Evolutionary conservation across 1,140 invertebrate genomes (phyloP), one percentile per base, ranked within the genome.

Genomic region (Hyles vespertilio): DNA sequence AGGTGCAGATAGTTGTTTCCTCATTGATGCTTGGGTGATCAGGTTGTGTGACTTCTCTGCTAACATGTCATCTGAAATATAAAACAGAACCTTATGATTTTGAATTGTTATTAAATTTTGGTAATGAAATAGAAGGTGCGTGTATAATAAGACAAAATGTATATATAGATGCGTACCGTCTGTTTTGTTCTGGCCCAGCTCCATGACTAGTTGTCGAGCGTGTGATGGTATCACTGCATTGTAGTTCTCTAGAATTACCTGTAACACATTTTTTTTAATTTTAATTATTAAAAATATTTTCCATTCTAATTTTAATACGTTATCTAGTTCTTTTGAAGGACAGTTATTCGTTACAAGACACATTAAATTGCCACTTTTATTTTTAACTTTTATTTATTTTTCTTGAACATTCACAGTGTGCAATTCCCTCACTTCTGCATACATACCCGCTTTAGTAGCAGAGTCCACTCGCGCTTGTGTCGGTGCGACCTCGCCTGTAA

Each of bases 191-290:
- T 97, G 96, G 52, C 96, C 97, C 43, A 98, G 91, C 84, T 98
- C 93, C 92, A 98, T 96, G 8, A 99, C 95, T 5, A 98, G 89
- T 74, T 97, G 95, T 67, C 96, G 93, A 4, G 97, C 97, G 79
- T 98, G 97, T 50, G 94, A 95, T 32, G 98, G 98, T 81, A 99
- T 99, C 45, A 95, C 95, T 3, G 95, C 97, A 65, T 95, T 95
- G 87, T 97, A 98, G 89, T 98, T 98, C 81, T 99, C 97, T 66
- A 99, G 89, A 77, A 99, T 98, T 11, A 98, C 96, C 81, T 96
- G 89, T 8, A 77, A 79, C 50, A 40, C 6, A 47, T 36, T 62
- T 22, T 22, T 22, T 22, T 22, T 22, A 1, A 22, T 22, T 22
- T n/a, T 51, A 57, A 50, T 9, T 49, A 12, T 45, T 22, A 32